These are phyloP conservation scores for Drosophila kurseongensis DNA, from an alignment of 1,140 invertebrate species.

Conservation along the genomic window DNA sequence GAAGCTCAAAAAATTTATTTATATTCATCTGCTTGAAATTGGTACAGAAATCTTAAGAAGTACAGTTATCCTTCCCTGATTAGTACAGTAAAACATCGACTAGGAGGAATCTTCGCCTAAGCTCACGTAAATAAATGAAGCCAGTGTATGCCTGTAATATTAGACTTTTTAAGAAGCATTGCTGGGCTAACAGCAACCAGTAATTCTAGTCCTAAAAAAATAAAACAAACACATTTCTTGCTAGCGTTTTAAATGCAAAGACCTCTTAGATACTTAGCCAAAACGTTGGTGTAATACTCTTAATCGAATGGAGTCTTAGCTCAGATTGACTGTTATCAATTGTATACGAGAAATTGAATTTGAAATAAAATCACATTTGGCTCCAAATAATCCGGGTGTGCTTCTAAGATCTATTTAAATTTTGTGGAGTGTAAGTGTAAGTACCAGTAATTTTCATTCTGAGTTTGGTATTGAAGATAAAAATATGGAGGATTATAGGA, in stretches of 20 bases:
- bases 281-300: conserved; percentile 17
- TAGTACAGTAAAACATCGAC: conserved; percentile 28
- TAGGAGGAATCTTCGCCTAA: conserved; percentile 21
- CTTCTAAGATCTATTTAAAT: not conserved
- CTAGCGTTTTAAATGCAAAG: conserved; percentile 56
- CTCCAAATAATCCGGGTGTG: conserved; percentile 20
- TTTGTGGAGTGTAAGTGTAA: too few species aligned
- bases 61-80: conserved; percentile 12
- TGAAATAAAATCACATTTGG: conserved; percentile 67
- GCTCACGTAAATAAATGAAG: conserved; percentile 44
- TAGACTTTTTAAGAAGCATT: conserved; percentile 53
- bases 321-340: conserved; percentile 36
- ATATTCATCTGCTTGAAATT: not conserved
- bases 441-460: too few species aligned
- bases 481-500: too few species aligned
- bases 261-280: conserved; percentile 41
- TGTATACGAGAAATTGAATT: conserved; percentile 70
- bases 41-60: conserved; percentile 7
- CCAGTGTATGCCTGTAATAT: conserved; percentile 74
- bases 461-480: too few species aligned
- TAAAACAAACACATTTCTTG: conserved; percentile 15
- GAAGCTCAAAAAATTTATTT: conserved; percentile 20
- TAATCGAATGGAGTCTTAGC: conserved; percentile 16
- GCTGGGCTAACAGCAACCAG: conserved; percentile 13
- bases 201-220: conserved; percentile 32